These are phyloP conservation scores for Cryptoprocta ferox DNA, from an alignment of 2,797 vertebrate genomes.

Conservation along the genomic window DNA sequence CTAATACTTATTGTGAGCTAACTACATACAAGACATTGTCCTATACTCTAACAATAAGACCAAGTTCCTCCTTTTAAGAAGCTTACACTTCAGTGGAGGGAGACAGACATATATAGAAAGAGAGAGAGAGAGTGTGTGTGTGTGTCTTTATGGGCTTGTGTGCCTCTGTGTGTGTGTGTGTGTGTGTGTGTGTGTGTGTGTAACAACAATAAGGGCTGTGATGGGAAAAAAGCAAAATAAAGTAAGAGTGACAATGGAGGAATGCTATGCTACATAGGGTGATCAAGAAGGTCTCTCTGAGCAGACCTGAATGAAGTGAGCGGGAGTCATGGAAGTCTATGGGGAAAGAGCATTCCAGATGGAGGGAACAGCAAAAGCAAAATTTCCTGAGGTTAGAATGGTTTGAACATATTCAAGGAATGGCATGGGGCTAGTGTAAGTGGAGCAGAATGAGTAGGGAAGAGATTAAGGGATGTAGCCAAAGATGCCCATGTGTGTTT, in stretches of 20 bases:
- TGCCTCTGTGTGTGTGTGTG: not conserved
- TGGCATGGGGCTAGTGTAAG: fast-evolving
- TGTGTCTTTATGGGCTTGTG: not conserved
- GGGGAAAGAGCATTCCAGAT: not conserved
- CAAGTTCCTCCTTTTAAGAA: not conserved
- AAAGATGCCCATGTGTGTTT: not conserved
- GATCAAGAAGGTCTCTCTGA: not conserved
- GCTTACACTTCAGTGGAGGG: not conserved
- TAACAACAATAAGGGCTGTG: not conserved
- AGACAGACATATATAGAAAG: not conserved
- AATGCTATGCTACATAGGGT: not conserved
- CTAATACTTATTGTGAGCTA: not conserved
- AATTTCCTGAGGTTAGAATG: not conserved
- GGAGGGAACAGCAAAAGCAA: not conserved
- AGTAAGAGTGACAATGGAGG: not conserved
- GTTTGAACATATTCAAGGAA: not conserved
- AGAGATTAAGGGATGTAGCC: not conserved
- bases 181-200: not conserved
- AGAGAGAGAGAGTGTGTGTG: too few relatives aligned
- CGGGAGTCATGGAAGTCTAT: not conserved
- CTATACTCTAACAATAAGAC: not conserved
- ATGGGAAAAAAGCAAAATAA: not conserved
- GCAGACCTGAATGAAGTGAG: not conserved
- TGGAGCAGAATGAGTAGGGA: not conserved
- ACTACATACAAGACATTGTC: not conserved